These are phyloP conservation scores for Psylliodes chrysocephalus DNA, from an alignment of 2,888 invertebrate genomes.

Conservation along the genomic window DNA sequence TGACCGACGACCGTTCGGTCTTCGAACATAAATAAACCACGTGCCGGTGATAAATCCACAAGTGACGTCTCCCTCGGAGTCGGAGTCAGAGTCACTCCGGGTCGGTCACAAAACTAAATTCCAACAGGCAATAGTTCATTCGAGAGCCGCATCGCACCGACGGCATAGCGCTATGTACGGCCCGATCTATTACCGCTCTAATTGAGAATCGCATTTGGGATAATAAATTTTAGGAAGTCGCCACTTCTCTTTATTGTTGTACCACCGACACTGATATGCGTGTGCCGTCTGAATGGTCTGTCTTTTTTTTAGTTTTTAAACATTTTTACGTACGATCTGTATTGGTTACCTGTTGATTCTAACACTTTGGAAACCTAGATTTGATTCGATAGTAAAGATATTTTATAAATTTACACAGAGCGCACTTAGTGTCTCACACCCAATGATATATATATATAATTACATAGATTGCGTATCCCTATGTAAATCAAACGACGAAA, in stretches of 20 bases:
- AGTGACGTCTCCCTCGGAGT: conserved; percentile 53
- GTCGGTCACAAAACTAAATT: conserved; percentile 62
- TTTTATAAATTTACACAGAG: no score
- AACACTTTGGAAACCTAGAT: no score
- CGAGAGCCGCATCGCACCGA: conserved; percentile 23
- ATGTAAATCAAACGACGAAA: no score
- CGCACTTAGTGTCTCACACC: no score
- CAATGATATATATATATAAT: no score
- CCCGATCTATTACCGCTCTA: conserved; percentile 74
- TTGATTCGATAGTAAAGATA: no score
- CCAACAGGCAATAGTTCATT: conserved; percentile 63
- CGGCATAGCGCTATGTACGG: conserved; percentile 55
- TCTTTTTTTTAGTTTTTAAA: no score
- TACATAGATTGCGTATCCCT: no score
- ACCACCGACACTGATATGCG: neutral
- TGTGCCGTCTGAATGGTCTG: no score
- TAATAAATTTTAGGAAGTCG: conserved; percentile 69
- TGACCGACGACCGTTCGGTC: conserved; percentile 35
- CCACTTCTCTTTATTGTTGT: conserved; percentile 60
- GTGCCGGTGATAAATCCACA: conserved; percentile 52
- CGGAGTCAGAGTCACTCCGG: conserved; percentile 42
- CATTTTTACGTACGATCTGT: no score
- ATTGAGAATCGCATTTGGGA: conserved; percentile 76
- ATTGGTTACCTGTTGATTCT: no score
- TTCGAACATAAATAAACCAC: conserved; percentile 49